phyloP scores from a whole-genome alignment of 1,140 invertebrate genomes.

The Drosophila lacertosa region DNA sequence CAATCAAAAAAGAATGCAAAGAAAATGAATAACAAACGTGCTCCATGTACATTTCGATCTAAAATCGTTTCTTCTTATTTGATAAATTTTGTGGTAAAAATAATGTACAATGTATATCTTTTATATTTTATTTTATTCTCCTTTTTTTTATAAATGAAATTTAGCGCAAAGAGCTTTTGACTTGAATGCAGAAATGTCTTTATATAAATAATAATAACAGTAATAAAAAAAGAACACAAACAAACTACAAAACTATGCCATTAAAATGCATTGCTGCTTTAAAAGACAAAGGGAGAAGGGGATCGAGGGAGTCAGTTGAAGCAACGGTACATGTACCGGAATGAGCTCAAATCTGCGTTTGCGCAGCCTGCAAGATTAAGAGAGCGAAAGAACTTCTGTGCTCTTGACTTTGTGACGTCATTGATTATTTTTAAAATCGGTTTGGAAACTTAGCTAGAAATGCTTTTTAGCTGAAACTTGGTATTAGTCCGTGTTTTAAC shows the following conservation, averaged over 20 bases:
- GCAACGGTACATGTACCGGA: too few relatives aligned
- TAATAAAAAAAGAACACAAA: conserved; percentile 34
- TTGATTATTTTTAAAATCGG: too few relatives aligned
- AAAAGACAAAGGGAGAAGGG: background rate
- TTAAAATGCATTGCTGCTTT: background rate
- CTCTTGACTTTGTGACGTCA: too few relatives aligned
- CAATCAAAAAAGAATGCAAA: conserved; percentile 16
- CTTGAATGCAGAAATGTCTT: conserved; percentile 54
- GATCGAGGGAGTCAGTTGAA: background rate
- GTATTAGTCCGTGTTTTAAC: too few relatives aligned
- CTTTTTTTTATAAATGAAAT: conserved; percentile 24
- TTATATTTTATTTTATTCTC: conserved; percentile 18
- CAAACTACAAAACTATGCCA: background rate
- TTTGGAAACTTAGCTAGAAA: too few relatives aligned
- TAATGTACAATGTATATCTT: conserved; percentile 4
- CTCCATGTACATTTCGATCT: conserved; percentile 34
- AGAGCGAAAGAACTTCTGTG: too few relatives aligned
- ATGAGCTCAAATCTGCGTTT: background rate
- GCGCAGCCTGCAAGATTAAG: background rate
- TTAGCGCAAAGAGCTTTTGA: conserved; percentile 26
- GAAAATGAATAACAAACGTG: conserved; percentile 16
- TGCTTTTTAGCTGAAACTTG: too few relatives aligned
- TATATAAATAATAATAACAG: conserved; percentile 54
- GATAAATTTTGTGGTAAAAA: conserved; percentile 10
- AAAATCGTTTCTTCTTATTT: conserved; percentile 6